Evolutionary conservation across 2,797 vertebrate species (phyloP), one percentile per base, ranked within the genome.

Genomic region (Danio kyathit): DNA sequence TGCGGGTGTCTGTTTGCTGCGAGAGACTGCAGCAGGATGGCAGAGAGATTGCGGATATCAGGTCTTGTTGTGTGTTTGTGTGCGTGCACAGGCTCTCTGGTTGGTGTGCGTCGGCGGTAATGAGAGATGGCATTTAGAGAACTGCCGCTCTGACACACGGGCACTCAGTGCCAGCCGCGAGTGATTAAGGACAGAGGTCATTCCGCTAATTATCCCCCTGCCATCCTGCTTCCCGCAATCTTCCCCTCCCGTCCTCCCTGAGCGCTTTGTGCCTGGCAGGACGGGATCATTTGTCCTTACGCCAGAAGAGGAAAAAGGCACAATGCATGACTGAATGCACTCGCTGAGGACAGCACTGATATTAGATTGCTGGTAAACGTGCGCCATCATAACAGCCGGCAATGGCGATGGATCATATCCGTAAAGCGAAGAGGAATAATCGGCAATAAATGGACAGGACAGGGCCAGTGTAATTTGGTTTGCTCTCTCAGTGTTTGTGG

Each of bases 81-180:
- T 71, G 13, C 44, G 56, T 1, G 41, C 72, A 43, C 6, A 40
- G 38, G 49, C 16, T 74, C 43, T n/a, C 41, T n/a, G 56, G 41
- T 57, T 56, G 52, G 51, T 57, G 67, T 80, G 61, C 44, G 51
- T 76, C 88, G 64, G 88, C 84, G 86, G 90, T 94, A 94, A 94
- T 94, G 92, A 94, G 92, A 90, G 91, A 89, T 95, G 94, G 92
- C 92, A 94, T 94, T 94, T 93, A 90, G 91, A 94, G 92, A 92
- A 88, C 91, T 90, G 91, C 90, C 87, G 88, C 90, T 90, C 89
- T 92, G 92, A 93, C 92, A 92, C 92, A 88, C 89, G 91, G 92
- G 92, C 90, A 93, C 93, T 93, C 91, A 91, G 90, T 93, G 91
- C 92, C 92, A 92, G 92, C 89, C 91, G 85, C 85, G 91, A 92